phyloP scores from a whole-genome alignment of 2,888 invertebrate species.

The Loripinus fragilis region DNA sequence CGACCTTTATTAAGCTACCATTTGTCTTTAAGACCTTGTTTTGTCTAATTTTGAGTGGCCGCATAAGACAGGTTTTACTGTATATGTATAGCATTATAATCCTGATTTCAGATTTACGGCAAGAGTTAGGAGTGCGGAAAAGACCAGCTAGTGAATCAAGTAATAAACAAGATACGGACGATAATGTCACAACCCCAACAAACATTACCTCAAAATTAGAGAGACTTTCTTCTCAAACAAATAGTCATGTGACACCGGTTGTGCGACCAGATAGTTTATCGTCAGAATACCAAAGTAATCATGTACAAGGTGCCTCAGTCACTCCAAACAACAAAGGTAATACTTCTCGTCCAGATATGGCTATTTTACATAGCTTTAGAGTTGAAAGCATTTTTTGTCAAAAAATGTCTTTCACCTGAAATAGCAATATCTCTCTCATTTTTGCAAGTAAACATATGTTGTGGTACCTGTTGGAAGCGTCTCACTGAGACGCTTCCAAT shows the following conservation, averaged over 20 bases:
- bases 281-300: constrained; percentile 27
- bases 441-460: neutral
- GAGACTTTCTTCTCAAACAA: constrained; percentile 27
- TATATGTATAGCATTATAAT: too few relatives aligned
- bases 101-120: constrained; percentile 89
- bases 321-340: constrained; percentile 57
- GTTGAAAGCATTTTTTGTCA: too few relatives aligned
- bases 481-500: neutral
- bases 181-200: constrained; percentile 50
- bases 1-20: too few relatives aligned
- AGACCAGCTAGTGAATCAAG: constrained; percentile 27
- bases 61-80: too few relatives aligned
- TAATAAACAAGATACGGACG: constrained; percentile 21
- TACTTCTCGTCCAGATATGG: too few relatives aligned
- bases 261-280: constrained; percentile 2
- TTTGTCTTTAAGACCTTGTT: too few relatives aligned
- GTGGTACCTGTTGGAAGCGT: neutral
- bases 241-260: constrained; percentile 19
- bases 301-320: constrained; percentile 35
- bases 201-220: constrained; percentile 38
- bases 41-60: too few relatives aligned
- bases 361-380: too few relatives aligned
- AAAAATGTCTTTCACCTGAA: too few relatives aligned
- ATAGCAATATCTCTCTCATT: neutral
- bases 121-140: constrained; percentile 77